A percentile compares a stretch with the other conserved stretches of the same genome.
Conservation (phyloP, 92 coral and sea anemone species). For the Phenganax subtilis region DNA sequence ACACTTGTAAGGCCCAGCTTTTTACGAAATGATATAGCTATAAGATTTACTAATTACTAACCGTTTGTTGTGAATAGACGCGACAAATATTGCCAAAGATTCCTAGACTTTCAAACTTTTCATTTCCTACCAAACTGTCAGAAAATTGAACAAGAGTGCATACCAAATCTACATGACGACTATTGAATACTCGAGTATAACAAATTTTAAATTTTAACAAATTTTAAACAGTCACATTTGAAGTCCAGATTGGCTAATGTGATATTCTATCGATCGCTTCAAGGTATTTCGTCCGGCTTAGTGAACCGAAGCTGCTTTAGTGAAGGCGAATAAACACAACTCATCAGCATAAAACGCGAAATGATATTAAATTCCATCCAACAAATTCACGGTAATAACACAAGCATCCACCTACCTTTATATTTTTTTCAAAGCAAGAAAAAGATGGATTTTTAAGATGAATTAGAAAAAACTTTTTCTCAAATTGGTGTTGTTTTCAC, state of each 20-base stretch:
- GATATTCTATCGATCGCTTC: neutral
- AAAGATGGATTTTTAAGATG: neutral
- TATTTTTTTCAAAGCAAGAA: slow-evolving; percentile 1
- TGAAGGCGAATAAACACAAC: neutral
- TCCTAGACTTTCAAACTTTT: slow-evolving; percentile 22
- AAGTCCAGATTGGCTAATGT: neutral
- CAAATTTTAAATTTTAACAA: neutral
- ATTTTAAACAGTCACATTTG: neutral
- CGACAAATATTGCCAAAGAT: slow-evolving; percentile 13
- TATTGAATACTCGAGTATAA: neutral
- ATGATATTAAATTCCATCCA: neutral
- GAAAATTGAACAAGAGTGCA: neutral
- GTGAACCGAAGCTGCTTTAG: slow-evolving; percentile 20
- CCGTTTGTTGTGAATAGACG: neutral
- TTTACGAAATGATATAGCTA: too few relatives aligned
- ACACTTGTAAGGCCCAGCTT: too few relatives aligned
- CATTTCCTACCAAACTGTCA: slow-evolving; percentile 23
- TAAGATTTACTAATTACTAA: slow-evolving; percentile 8
- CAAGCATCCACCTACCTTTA: neutral
- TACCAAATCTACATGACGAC: slow-evolving; percentile 5
- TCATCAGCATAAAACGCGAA: neutral
- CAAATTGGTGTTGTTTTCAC: slow-evolving; percentile 15
- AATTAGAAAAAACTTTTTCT: too few relatives aligned
- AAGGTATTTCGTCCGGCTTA: slow-evolving; percentile 42
- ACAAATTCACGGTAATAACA: neutral